Base-by-base conservation (phyloP, 2,797 vertebrate species). In the Sebastes baramenuke region DNA sequence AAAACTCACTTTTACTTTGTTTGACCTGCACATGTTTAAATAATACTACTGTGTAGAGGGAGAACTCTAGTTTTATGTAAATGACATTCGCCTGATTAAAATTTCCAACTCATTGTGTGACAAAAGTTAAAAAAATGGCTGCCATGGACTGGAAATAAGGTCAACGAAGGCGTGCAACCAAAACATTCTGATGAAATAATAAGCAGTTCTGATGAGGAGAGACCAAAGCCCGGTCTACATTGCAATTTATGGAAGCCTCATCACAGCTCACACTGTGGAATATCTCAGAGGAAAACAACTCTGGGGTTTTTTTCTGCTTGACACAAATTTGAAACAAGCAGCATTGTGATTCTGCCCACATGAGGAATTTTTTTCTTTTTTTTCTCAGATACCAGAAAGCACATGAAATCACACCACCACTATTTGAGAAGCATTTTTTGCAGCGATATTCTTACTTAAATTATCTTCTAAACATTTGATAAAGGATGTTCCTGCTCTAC, bases 131-230 rank as follows among this genome's bases (percentile, higher is more conserved):
- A 27, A 72, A 79, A 80, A 54, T 29, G 30, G 25, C 7, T n/a
- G 36, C 60, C 6, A 61, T 4, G 24, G 22, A 79, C 27, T 55
- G 29, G 22, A 83, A 82, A 87, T 73, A 83, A 84, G 70, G 83
- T 29, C 81, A 81, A 62, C 20, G 14, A 76, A 58, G 46, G 55
- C 14, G 5, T 18, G 56, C 60, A 77, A 69, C 30, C 60, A 70
- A 80, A 86, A 70, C 61, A 60, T 38, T 77, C 62, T 78, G 80
- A 84, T 34, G 52, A 83, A 86, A 90, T 80, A 85, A 87, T 82
- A 69, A 83, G 74, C 83, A 52, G 36, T 66, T 81, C 14, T 80
- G 70, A 86, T 68, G 73, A 82, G 64, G 69, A 77, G 30, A 69
- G 75, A 82, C 59, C 42, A 67, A 78, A 82, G 60, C 46, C 32